Evolutionary conservation across 2,797 vertebrate species (phyloP), one percentile per base, ranked within the genome.

Genomic region (Molossus alvarezi): DNA sequence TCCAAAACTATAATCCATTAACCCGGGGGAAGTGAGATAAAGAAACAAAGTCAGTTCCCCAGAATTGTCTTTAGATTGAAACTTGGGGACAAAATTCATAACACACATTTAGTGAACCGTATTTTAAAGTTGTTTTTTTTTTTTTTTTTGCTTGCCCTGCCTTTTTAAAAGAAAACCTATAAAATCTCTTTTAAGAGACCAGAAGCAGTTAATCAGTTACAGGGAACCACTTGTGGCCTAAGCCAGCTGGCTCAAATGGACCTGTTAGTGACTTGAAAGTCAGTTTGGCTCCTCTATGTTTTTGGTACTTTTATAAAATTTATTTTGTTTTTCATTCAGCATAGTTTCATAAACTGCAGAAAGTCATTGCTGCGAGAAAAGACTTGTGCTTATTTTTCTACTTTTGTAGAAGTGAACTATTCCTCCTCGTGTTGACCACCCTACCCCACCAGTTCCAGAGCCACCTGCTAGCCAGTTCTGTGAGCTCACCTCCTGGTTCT

Each of bases 241-340:
- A 83, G 96, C 90, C 94, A 97, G 12, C 29, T 97, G 97, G 85
- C 95, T 97, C 94, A 11, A 76, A 60, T 33, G 94, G 93, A 81
- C 79, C 60, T 95, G 55, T 95, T 97, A 96, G 87, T 82, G 91
- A 97, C 80, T 96, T 91, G 80, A 98, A 98, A 97, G 84, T 95
- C 81, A 95, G 60, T 90, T 94, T 96, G 86, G 58, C 95, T 95
- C 29, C 20, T n/a, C 27, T 3, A 6, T 73, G 48, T 65, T 96
- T 97, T 92, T 37, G 67, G 33, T 93, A n/a, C 27, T 97, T 97
- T 0, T 0, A 82, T 65, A 69, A 64, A 29, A 41, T 73, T 84
- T 37, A 60, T 83, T 97, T 97, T 95, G 93, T 71, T 76, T 89
- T 95, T 96, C 88, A 95, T 96, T 93, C 75, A 25, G 90, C 0